phyloP scores from a whole-genome alignment of 2,113 vertebrate genomes.

The Macaca nemestrina region DNA sequence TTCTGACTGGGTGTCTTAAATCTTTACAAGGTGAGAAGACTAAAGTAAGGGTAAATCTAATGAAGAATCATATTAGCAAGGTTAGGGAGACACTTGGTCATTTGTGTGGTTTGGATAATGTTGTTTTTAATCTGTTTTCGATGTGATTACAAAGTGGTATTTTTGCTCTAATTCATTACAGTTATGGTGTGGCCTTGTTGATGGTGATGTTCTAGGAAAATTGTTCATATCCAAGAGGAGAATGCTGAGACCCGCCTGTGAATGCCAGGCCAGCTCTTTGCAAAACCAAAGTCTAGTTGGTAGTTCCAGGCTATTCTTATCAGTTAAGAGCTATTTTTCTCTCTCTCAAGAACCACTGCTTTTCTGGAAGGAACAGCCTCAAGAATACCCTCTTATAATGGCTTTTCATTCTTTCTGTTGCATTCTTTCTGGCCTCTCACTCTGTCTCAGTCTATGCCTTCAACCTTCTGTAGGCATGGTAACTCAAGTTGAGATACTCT shows the following conservation, averaged over 20 bases:
- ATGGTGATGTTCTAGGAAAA: not conserved
- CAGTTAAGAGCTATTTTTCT: not conserved
- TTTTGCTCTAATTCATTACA: not conserved
- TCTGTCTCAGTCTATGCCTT: not conserved
- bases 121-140: not conserved
- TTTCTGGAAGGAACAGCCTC: not conserved
- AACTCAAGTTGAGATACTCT: not conserved
- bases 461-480: not conserved
- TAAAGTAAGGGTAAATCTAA: not conserved
- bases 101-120: not conserved
- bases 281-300: not conserved
- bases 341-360: not conserved
- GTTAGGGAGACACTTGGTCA: not conserved
- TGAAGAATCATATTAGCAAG: not conserved
- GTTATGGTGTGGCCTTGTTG: not conserved
- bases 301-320: not conserved
- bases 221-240: not conserved
- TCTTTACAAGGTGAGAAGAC: not conserved
- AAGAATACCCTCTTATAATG: not conserved
- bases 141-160: not conserved
- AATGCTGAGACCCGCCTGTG: not conserved
- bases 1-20: not conserved
- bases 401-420: not conserved
- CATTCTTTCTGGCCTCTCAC: not conserved
- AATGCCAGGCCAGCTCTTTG: not conserved